Conservation (phyloP, 2,797 vertebrate genomes). For the Pseudocheirus occidentalis region DNA sequence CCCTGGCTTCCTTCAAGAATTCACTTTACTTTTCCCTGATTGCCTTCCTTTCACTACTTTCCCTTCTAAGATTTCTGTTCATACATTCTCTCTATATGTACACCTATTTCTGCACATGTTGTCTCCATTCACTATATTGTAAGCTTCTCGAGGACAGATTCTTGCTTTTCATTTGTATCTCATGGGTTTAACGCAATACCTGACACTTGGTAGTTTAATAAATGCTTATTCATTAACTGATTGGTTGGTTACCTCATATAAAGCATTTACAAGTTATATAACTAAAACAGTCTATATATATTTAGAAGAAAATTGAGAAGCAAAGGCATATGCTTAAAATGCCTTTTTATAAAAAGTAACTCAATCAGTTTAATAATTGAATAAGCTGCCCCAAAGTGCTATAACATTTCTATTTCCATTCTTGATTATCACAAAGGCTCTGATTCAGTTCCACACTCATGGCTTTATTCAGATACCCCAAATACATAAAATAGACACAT, state of each 20-base stretch:
- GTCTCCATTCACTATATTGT: background rate
- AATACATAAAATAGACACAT: background rate
- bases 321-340: background rate
- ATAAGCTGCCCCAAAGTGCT: background rate
- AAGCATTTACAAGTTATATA: background rate
- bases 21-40: background rate
- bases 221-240: background rate
- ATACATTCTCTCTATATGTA: background rate
- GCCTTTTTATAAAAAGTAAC: background rate
- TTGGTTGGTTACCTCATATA: background rate
- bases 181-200: background rate
- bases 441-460: background rate
- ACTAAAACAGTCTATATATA: background rate
- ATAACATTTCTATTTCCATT: background rate
- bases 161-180: background rate
- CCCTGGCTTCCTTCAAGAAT: background rate
- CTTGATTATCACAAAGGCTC: background rate
- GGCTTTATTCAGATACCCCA: background rate
- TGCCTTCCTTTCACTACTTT: background rate
- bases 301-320: background rate
- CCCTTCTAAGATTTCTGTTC: background rate
- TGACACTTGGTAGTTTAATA: background rate
- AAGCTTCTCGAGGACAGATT: background rate
- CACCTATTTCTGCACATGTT: background rate
- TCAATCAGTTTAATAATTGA: background rate